Percentiles rank a stretch among this genome's conserved stretches.
Evolutionary conservation across 2,888 invertebrate genomes (phyloP).

Genomic region (Theretra japonica): DNA sequence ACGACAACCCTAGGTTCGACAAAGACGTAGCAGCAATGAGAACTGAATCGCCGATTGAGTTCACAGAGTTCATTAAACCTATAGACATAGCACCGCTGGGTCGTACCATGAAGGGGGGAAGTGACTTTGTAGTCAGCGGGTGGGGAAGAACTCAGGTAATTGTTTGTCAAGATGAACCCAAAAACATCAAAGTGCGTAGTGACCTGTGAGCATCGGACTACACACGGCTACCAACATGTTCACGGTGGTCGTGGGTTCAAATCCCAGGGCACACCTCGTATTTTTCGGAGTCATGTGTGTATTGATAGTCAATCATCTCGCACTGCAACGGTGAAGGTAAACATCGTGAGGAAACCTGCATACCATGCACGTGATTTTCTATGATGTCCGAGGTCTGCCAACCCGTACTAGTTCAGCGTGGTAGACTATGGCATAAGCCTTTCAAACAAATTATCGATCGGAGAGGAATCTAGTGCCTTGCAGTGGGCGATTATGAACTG

Average conservation of each 20-base stretch:
- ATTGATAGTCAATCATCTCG: too few relatives aligned
- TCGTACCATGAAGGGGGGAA: constrained; percentile 52
- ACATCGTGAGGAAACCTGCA: neutral
- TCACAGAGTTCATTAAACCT: constrained; percentile 62
- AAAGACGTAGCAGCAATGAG: constrained; percentile 76
- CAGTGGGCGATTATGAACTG: too few relatives aligned
- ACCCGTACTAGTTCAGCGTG: neutral
- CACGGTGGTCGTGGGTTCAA: too few relatives aligned
- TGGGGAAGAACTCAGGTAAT: constrained; percentile 73
- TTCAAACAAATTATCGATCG: too few relatives aligned
- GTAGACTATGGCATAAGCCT: too few relatives aligned
- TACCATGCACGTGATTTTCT: neutral
- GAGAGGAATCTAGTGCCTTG: too few relatives aligned
- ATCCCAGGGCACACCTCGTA: too few relatives aligned
- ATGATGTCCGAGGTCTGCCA: neutral
- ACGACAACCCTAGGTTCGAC: constrained; percentile 69
- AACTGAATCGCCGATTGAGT: constrained; percentile 65
- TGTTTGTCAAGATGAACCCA: neutral
- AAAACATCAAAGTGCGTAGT: too few relatives aligned
- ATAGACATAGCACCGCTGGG: constrained; percentile 56
- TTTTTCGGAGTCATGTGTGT: too few relatives aligned
- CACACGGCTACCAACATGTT: too few relatives aligned
- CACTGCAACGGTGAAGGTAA: too few relatives aligned
- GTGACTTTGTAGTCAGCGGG: constrained; percentile 65
- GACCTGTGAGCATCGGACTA: too few relatives aligned